These are phyloP conservation scores for Aricia artaxerxes DNA, from an alignment of 2,888 invertebrate species.

Conservation along the genomic window DNA sequence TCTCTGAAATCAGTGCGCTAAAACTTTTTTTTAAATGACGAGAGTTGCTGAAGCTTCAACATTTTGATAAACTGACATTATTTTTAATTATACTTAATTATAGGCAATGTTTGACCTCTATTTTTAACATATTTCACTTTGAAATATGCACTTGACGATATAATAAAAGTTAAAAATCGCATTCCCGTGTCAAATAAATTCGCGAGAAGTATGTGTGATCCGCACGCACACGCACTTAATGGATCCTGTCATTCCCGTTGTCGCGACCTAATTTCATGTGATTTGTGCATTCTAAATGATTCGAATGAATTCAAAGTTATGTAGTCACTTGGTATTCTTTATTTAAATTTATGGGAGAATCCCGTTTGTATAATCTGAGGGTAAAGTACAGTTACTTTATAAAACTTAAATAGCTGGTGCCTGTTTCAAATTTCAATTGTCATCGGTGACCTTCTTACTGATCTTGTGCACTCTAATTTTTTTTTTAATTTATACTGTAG, in stretches of 20 bases:
- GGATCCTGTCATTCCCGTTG: background rate
- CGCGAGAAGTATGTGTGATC: too few relatives aligned
- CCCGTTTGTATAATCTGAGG: background rate
- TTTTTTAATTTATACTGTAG: background rate
- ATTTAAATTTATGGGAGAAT: background rate
- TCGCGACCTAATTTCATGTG: conserved; percentile 1
- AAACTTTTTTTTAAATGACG: too few relatives aligned
- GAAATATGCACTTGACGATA: too few relatives aligned
- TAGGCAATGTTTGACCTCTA: too few relatives aligned
- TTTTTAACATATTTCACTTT: too few relatives aligned
- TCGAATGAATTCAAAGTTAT: background rate
- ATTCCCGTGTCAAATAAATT: conserved; percentile 14
- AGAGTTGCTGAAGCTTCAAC: too few relatives aligned
- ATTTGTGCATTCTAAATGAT: conserved; percentile 8
- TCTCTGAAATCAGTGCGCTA: too few relatives aligned
- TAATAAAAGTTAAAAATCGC: background rate
- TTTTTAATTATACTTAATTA: too few relatives aligned
- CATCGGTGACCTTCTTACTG: background rate
- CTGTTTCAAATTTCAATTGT: background rate
- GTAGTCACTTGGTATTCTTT: background rate
- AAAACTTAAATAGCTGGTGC: background rate
- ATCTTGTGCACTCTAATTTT: background rate
- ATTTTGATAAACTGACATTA: too few relatives aligned
- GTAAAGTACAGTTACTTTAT: background rate
- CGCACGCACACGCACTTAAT: background rate